phyloP scores from a whole-genome alignment of 2,113 vertebrate species.

The Protobothrops flavoviridis region DNA sequence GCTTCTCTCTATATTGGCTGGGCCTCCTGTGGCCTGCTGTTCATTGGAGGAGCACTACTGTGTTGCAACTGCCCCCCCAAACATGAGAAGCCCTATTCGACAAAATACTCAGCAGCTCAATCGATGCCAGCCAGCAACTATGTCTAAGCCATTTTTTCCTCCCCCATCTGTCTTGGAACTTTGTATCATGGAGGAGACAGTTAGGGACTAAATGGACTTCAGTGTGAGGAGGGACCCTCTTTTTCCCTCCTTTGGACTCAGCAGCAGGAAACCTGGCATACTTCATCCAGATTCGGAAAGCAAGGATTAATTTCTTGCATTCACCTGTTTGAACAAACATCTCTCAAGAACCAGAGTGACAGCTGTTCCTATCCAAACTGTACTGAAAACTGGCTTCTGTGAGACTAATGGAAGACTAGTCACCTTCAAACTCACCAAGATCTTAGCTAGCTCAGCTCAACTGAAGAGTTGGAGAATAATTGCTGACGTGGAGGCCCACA shows the following conservation, averaged over 20 bases:
- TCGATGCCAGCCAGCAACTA: constrained; percentile 78
- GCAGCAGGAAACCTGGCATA: not conserved
- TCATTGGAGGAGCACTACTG: constrained; percentile 84
- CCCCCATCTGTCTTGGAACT: not conserved
- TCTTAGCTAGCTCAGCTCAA: not conserved
- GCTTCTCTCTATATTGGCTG: constrained; percentile 88
- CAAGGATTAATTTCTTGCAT: no score
- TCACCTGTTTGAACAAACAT: not conserved
- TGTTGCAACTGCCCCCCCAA: constrained; percentile 78
- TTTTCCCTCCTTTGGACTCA: not conserved
- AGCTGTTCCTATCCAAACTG: not conserved
- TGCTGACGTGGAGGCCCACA: not conserved
- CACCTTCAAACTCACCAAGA: not conserved
- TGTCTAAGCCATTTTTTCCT: constrained; percentile 66
- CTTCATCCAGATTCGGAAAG: not conserved
- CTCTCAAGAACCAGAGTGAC: not conserved
- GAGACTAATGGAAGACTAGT: not conserved
- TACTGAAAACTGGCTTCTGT: not conserved
- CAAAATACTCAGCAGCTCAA: constrained; percentile 78
- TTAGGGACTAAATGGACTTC: not conserved
- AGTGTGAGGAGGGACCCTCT: not conserved
- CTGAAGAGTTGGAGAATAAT: not conserved
- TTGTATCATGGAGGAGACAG: not conserved
- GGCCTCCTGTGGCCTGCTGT: constrained; percentile 77
- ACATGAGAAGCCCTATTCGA: constrained; percentile 75